phyloP scores from a whole-genome alignment of 2,113 vertebrate genomes.

The Propithecus coquereli region DNA sequence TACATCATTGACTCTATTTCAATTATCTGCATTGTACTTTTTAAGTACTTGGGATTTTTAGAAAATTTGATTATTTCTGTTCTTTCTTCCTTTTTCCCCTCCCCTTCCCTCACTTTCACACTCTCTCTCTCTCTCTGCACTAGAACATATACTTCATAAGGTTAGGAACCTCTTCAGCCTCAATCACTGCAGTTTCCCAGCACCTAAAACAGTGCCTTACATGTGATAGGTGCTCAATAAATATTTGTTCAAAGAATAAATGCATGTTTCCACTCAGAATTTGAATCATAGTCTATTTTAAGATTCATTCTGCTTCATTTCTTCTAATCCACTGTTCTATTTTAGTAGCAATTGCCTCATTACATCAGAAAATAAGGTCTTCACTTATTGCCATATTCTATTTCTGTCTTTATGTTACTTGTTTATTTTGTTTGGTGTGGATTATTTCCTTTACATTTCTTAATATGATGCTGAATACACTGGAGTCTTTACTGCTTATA shows the following conservation, averaged over 20 bases:
- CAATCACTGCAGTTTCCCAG: neutral
- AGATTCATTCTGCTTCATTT: constrained; percentile 44
- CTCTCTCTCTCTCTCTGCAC: neutral
- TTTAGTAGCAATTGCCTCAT: constrained; percentile 48
- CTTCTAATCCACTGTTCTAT: constrained; percentile 48
- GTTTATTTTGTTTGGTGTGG: constrained; percentile 32
- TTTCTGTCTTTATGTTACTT: constrained; percentile 44
- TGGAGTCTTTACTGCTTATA: neutral
- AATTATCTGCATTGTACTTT: neutral
- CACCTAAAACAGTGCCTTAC: neutral
- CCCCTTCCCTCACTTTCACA: neutral
- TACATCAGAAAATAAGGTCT: constrained; percentile 48
- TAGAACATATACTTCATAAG: neutral
- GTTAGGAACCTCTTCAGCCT: neutral
- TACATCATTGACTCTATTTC: neutral
- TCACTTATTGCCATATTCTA: constrained; percentile 1
- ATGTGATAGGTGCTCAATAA: neutral
- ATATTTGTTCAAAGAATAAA: constrained; percentile 42
- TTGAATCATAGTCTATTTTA: constrained; percentile 56
- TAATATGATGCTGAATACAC: neutral
- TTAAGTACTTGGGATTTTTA: constrained; percentile 19
- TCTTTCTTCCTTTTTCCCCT: neutral
- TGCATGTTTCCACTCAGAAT: constrained; percentile 2
- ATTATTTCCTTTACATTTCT: constrained; percentile 41
- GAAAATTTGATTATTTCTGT: neutral